Evolutionary conservation across 2,797 vertebrate genomes (phyloP), one percentile per base, ranked within the genome.

Genomic region (Malurus leucopterus): DNA sequence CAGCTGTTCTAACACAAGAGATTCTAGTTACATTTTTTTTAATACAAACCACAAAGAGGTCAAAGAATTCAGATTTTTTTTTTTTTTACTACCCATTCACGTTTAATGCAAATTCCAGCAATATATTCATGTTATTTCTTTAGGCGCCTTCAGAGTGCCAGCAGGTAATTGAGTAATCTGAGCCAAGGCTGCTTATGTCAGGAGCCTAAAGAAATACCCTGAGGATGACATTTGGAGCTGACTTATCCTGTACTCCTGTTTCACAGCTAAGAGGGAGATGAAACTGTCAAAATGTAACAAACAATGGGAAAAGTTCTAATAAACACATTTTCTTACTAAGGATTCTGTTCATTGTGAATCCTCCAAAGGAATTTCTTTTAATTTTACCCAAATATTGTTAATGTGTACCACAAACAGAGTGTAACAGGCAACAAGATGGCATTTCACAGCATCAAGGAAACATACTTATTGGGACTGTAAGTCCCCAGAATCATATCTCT

Each of bases 61-160:
- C 84, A 85, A 94, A 72, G 51, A 82, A 80, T 91, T 32, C 59
- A 88, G 55, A 44, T 3, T 58, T 72, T 76, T 68, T 72, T 76
- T 68, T 46, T 75, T 87, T 93, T 91, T 91, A 89, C 71, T 89
- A 82, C 68, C 19, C 23, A 67, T 91, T 94, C 54, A 84, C 40
- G 13, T 84, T 92, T 95, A 92, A 94, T 91, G 71, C 80, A 91
- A 93, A 94, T 93, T 95, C 94, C 89, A 92, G 68, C 67, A 86
- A 78, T 86, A 80, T 81, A 93, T 76, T 91, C 14, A 46, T 16
- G 2, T 47, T 82, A 71, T 92, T 94, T 95, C 74, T 93, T 92
- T 51, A 84, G 80, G 87, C 80, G 94, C 55, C 83, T 86, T 84
- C 65, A 80, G 68, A 89, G 79, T 68, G 55, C 91, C 77, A 94